A percentile compares a stretch with the other conserved stretches of the same genome.
Conservation (phyloP, 1,140 invertebrate species). For the Battus philenor region DNA sequence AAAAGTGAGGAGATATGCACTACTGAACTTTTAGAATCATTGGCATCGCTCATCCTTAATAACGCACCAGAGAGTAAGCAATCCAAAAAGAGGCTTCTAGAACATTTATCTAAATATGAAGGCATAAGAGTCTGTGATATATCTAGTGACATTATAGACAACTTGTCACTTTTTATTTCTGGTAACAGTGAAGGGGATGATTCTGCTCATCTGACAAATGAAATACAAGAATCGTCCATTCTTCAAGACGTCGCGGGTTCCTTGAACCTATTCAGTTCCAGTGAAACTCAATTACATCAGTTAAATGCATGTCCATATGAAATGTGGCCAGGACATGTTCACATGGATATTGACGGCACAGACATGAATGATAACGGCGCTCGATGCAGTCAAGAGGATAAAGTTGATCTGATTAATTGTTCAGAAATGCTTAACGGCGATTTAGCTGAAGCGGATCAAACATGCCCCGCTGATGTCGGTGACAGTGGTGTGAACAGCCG, state of each 20-base stretch:
- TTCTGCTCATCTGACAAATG: conserved; percentile 32
- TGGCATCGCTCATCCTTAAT: conserved; percentile 48
- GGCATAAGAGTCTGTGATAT: conserved; percentile 60
- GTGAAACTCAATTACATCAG: conserved; percentile 57
- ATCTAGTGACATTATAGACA: conserved; percentile 63
- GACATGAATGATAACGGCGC: conserved; percentile 45
- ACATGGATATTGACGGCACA: conserved; percentile 48
- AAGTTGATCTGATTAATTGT: conserved; percentile 69
- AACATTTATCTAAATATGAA: conserved; percentile 60
- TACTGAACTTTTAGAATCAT: conserved; percentile 51
- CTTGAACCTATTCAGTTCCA: conserved; percentile 59
- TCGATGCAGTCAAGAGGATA: conserved; percentile 58
- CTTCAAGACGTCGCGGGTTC: conserved; percentile 65
- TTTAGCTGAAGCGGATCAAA: conserved; percentile 72
- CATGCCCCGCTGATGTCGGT: conserved; percentile 46
- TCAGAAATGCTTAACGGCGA: conserved; percentile 72
- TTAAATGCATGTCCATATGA: conserved; percentile 55
- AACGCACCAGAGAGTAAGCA: conserved; percentile 36
- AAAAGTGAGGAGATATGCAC: conserved; percentile 64
- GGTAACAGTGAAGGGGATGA: conserved; percentile 36
- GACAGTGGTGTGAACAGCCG: conserved; percentile 28
- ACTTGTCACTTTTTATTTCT: conserved; percentile 44
- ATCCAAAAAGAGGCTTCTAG: conserved; percentile 44
- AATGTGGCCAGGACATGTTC: conserved; percentile 58
- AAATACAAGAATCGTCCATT: conserved; percentile 50